Base-by-base conservation (phyloP, 2,797 vertebrate species). In the Rhynchonycteris naso region DNA sequence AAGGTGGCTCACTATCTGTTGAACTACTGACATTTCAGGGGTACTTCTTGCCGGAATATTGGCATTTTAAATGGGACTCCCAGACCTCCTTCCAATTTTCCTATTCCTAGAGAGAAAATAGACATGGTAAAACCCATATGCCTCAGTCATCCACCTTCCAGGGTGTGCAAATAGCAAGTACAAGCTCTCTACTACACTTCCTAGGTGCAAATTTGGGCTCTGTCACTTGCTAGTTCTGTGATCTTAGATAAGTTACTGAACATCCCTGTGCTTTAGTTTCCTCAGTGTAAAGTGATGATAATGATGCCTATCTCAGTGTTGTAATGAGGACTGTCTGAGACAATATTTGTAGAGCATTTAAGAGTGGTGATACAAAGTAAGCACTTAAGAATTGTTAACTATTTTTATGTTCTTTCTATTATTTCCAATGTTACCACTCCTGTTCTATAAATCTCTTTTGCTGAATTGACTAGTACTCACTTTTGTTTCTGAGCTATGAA, bases 371-470 rank as follows among this genome's bases (percentile, higher is more conserved):
- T 28, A 8, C 24, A 50, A 6, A 58, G 38, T 83, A 50, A 79
- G 18, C 43, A 72, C 21, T 35, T 26, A 7, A 18, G 35, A n/a
- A 54, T 22, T 19, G 33, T 19, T 54, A 16, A 61, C 71, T 50
- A n/a, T 68, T 58, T 47, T 54, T 59, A 30, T 16, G 13, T 72
- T 43, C 35, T 56, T 83, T 7, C 35, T 74, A 0, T 52, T 91
- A 50, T 76, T 66, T 52, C 11, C n/a, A n/a, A 7, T 24, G 13
- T 59, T 59, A 66, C 58, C 30, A 43, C 35, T 59, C 13, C 30
- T 76, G 52, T 65, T 94, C 88, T 81, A 81, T 19, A 94, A 59
- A 68, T 80, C 21, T 75, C 30, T 24, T 38, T 83, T n/a, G 43
- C 54, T 83, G n/a, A 89, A 84, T 61, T 85, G 22, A 65, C 43